A percentile compares a stretch with the other conserved stretches of the same genome.
These are phyloP conservation scores for Anneissia japonica DNA, from an alignment of 35 echinoderm and acorn worm genomes.

Conservation along the genomic window DNA sequence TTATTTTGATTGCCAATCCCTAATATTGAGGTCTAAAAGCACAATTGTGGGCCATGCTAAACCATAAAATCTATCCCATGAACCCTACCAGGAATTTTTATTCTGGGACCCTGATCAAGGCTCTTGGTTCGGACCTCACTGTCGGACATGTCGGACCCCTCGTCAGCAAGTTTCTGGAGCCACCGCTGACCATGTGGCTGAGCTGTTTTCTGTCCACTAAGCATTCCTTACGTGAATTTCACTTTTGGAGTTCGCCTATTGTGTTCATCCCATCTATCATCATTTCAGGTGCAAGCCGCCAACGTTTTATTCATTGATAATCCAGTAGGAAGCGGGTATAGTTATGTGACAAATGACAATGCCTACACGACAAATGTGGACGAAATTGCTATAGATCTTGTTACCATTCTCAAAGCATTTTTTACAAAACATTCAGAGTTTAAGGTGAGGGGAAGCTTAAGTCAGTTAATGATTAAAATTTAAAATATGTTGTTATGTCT, in stretches of 20 bases:
- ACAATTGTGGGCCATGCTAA: no score
- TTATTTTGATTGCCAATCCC: no score
- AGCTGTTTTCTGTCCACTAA: not conserved
- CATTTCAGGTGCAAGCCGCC: constrained; percentile 62
- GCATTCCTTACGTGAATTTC: not conserved
- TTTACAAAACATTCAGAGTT: constrained; percentile 70
- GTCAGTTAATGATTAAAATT: no score
- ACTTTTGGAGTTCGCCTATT: not conserved
- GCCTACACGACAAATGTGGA: constrained; percentile 67
- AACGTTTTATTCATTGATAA: constrained; percentile 96
- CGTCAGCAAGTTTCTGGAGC: no score
- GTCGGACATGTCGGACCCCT: no score
- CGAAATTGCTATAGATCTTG: constrained; percentile 74
- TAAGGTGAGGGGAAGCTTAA: constrained; percentile 39
- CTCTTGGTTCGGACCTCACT: no score
- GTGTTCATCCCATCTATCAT: not conserved
- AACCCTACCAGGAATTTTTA: no score
- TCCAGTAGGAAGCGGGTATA: constrained; percentile 90
- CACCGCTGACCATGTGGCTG: no score
- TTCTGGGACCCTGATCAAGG: no score
- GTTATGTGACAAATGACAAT: constrained; percentile 58
- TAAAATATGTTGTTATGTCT: no score
- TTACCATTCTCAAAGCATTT: constrained; percentile 68
- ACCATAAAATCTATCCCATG: no score
- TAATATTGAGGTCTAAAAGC: no score